Base-by-base conservation (phyloP, 1,140 invertebrate genomes). In the Chionoecetes opilio region DNA sequence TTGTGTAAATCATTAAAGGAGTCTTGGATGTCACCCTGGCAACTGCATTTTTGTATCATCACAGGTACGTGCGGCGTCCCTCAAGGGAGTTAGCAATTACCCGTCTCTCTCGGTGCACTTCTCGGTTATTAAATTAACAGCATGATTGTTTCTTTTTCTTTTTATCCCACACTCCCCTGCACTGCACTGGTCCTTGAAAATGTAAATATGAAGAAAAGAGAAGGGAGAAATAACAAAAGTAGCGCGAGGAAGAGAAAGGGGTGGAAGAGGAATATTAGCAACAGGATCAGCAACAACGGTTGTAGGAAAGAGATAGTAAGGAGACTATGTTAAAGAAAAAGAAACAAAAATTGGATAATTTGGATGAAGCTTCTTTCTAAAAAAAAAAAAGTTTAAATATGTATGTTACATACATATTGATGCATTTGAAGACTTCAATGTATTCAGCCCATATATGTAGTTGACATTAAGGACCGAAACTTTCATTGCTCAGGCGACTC, bases 111-210 rank as follows among this genome's bases (percentile, higher is more conserved):
- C 21, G 63, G n/a, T n/a, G 21, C 63, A 21, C 63, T 11, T n/a
- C 5, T 75, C 63, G 63, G 21, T 75, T 75, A 75, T 75, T 75
- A 75, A 75, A 75, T 75, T 75, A 75, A 75, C 63, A n/a, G 63
- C 63, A 75, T 75, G 21, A 75, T 26, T n/a, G 63, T 75, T 26
- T 46, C 14, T 46, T 46, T 46, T 26, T n/a, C 21, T 75, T 26
- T 53, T 53, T 53, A 75, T 75, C n/a, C n/a, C 0, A 26, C n/a
- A 21, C n/a, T n/a, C 63, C 41, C 63, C n/a, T 75, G 63, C 46
- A n/a, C 11, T 75, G 11, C 11, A n/a, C 21, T 3, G n/a, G 63
- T 1, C n/a, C 21, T 26, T 3, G n/a, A 75, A 26, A n/a, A 11
- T 26, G 63, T n/a, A 75, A 75, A 75, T 75, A 75, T 75, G 63